Evolutionary conservation across 2,113 vertebrate genomes (phyloP).

Genomic region (Muntiacus muntjak): DNA sequence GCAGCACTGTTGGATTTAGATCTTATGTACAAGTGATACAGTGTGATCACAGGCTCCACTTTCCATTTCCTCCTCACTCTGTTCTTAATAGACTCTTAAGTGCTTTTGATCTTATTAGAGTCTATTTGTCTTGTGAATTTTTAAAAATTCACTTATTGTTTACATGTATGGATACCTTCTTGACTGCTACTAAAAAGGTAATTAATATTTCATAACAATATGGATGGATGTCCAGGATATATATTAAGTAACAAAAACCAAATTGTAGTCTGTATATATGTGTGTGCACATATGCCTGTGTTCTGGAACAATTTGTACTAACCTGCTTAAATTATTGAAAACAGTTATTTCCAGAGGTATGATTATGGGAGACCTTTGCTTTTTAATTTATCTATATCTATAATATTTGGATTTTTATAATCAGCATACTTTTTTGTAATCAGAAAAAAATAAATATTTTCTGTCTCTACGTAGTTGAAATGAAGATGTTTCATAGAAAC

Average conservation of each 20-base stretch:
- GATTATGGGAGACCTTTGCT: neutral
- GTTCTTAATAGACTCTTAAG: neutral
- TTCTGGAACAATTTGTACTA: neutral
- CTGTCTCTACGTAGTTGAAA: neutral
- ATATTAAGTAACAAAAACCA: neutral
- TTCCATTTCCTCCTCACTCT: neutral
- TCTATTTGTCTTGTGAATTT: neutral
- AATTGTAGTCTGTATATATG: neutral
- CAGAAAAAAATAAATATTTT: neutral
- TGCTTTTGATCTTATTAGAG: neutral
- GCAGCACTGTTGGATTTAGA: constrained; percentile 71
- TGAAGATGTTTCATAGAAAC: neutral
- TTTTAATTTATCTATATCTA: neutral
- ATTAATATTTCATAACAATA: neutral
- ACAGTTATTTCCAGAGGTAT: neutral
- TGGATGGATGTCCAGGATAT: neutral
- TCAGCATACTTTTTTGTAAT: neutral
- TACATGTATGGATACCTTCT: neutral
- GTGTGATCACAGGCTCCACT: neutral
- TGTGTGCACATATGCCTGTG: neutral
- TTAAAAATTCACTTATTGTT: neutral
- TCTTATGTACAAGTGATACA: neutral
- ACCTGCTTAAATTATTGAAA: neutral
- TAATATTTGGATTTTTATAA: neutral
- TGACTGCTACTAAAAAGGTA: constrained; percentile 19